Conservation (phyloP, 92 coral and sea anemone genomes). For the Heliopora coerulea region DNA sequence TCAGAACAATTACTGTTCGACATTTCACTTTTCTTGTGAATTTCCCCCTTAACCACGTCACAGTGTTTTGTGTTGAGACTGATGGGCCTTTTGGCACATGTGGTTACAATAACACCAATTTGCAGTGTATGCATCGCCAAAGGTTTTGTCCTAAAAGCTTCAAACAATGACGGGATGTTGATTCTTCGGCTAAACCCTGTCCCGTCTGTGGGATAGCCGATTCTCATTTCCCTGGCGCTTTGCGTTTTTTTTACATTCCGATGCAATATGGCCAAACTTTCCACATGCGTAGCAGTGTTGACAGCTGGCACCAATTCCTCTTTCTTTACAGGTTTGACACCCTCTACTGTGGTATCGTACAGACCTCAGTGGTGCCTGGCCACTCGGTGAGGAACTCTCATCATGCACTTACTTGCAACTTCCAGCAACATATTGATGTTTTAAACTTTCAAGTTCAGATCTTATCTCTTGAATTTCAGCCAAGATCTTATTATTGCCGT, state of each 20-base stretch:
- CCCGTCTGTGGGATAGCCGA: conserved; percentile 55
- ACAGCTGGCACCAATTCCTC: conserved; percentile 52
- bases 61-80: conserved; percentile 43
- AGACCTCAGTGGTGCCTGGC: background rate
- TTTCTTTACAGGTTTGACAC: conserved; percentile 45
- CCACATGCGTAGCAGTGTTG: conserved; percentile 58
- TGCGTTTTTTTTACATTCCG: conserved; percentile 44
- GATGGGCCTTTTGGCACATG: conserved; percentile 42
- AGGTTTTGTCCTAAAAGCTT: conserved; percentile 35
- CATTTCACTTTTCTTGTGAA: conserved; percentile 4
- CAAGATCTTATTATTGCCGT: conserved; percentile 9
- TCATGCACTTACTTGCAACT: too few species aligned
- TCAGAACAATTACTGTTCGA: conserved; percentile 8
- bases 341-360: conserved; percentile 38
- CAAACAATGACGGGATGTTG: conserved; percentile 51
- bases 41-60: conserved; percentile 36
- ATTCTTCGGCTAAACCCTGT: conserved; percentile 56
- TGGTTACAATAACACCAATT: conserved; percentile 35
- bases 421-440: conserved; percentile 15
- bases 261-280: conserved; percentile 49
- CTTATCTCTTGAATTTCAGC: conserved; percentile 50
- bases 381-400: background rate
- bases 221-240: conserved; percentile 54
- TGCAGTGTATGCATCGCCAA: conserved; percentile 44
- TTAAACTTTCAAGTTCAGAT: conserved; percentile 47